Conservation (phyloP, 2,888 invertebrate species). For the Deilephila elpenor region DNA sequence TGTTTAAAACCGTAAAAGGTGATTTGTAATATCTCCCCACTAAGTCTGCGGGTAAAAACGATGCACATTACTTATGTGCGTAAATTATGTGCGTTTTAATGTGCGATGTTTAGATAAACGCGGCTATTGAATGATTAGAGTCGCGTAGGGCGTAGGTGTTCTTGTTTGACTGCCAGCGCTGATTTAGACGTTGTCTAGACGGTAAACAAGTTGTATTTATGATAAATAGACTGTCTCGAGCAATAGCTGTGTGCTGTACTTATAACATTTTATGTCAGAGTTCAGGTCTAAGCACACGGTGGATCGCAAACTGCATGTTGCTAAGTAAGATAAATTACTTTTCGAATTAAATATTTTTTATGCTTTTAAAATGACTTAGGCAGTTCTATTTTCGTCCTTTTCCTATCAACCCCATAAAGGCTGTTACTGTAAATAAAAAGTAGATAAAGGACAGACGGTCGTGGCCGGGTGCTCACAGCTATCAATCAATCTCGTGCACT, state of each 20-base stretch:
- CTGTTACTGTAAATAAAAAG: not conserved
- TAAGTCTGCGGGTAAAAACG: constrained; percentile 51
- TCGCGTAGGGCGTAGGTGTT: constrained; percentile 15
- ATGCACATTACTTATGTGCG: constrained; percentile 44
- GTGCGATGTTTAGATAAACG: constrained; percentile 33
- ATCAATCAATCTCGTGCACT: constrained; percentile 24
- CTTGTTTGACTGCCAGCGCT: constrained; percentile 13
- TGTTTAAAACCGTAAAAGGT: constrained; percentile 71
- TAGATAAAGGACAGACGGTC: constrained; percentile 16
- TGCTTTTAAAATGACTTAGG: too few species aligned
- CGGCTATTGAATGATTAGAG: constrained; percentile 18
- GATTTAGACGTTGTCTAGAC: constrained; percentile 19
- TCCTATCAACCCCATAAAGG: not conserved
- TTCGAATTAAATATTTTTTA: too few species aligned
- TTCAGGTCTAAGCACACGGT: not conserved
- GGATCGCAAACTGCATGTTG: too few species aligned
- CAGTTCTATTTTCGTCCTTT: not conserved
- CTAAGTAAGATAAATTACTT: too few species aligned
- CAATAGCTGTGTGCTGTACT: not conserved
- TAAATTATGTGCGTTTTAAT: constrained; percentile 32
- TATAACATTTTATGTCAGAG: not conserved
- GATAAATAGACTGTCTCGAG: not conserved
- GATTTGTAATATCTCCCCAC: constrained; percentile 70
- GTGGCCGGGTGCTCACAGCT: constrained; percentile 8
- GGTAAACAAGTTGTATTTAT: constrained; percentile 14